Evolutionary conservation across 1,140 invertebrate genomes (phyloP).

Genomic region (Melanaphis sacchari): DNA sequence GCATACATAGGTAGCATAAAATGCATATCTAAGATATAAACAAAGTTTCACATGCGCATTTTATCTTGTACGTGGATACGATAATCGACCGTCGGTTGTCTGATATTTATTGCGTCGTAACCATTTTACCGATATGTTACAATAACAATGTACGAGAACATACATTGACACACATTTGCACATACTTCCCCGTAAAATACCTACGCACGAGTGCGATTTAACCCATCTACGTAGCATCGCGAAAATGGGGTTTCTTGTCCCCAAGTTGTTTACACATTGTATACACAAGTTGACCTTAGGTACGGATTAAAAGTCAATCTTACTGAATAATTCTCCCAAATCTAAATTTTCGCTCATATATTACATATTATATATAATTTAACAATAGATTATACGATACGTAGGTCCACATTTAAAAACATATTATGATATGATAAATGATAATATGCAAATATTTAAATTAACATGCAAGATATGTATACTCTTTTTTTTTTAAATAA

Average conservation of each 20-base stretch:
- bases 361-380: no score
- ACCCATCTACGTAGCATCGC: neutral
- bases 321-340: neutral
- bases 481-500: neutral
- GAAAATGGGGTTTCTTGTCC: neutral
- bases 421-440: neutral
- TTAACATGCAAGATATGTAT: neutral
- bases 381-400: no score
- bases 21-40: neutral
- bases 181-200: neutral
- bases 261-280: neutral
- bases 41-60: neutral
- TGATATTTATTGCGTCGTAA: neutral
- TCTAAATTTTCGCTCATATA: neutral
- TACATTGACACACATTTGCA: neutral
- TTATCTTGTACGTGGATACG: neutral
- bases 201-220: neutral
- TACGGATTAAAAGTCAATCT: neutral
- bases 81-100: neutral
- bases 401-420: neutral
- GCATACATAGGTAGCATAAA: neutral
- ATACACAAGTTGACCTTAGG: neutral
- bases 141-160: neutral
- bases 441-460: neutral
- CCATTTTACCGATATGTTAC: neutral